Conservation (phyloP, 64 coral and sea anemone species). For the Actinia equina region DNA sequence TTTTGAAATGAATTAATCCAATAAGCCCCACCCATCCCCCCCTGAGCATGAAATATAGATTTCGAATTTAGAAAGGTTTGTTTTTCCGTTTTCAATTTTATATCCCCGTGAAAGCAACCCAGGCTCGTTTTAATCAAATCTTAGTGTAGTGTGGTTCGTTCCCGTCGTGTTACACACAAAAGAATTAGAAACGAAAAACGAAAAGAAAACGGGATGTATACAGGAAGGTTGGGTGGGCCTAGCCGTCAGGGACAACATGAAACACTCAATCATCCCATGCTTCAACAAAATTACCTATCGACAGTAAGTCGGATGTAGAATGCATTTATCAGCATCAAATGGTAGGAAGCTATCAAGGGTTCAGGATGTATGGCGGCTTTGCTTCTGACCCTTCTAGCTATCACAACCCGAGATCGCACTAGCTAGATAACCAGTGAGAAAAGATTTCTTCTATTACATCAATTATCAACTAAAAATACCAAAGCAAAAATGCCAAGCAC, state of each 20-base stretch:
- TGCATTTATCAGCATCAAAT: neutral
- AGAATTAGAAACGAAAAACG: neutral
- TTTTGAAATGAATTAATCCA: neutral
- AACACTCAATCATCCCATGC: constrained; percentile 8
- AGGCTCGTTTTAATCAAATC: neutral
- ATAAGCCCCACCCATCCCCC: too few relatives aligned
- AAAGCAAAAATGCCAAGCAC: neutral
- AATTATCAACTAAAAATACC: constrained; percentile 19
- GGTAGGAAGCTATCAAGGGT: neutral
- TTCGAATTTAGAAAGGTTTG: neutral
- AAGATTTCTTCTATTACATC: constrained; percentile 8
- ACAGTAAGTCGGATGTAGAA: neutral
- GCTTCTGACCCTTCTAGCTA: constrained; percentile 11
- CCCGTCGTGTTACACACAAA: neutral
- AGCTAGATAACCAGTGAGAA: neutral
- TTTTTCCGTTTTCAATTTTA: neutral
- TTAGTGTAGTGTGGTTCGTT: neutral
- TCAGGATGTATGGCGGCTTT: constrained; percentile 26
- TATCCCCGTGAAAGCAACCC: neutral
- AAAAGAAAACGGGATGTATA: neutral
- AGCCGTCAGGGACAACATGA: neutral
- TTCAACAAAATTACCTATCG: constrained; percentile 28
- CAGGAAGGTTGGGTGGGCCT: constrained; percentile 9
- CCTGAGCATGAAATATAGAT: neutral
- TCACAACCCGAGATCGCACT: neutral